Conservation (phyloP, 2,888 invertebrate species). For the Hyposoter dolosus region DNA sequence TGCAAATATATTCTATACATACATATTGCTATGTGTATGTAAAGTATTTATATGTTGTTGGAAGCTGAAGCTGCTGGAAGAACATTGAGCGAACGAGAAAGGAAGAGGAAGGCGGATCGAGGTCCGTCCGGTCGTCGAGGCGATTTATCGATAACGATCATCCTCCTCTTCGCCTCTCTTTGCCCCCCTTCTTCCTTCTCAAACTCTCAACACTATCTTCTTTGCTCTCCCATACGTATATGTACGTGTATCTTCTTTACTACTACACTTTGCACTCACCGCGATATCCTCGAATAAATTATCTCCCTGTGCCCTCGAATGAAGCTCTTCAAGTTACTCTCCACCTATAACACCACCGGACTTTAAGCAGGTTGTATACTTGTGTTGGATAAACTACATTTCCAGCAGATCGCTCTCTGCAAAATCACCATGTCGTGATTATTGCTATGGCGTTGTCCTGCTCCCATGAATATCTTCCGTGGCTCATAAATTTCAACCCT, state of each 20-base stretch:
- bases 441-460: slow-evolving; percentile 3
- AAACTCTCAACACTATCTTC: slow-evolving; percentile 57
- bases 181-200: slow-evolving; percentile 37
- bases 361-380: slow-evolving; percentile 33
- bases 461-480: background rate
- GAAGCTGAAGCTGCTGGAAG: slow-evolving; percentile 50
- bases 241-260: background rate
- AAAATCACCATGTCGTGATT: slow-evolving; percentile 9
- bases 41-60: slow-evolving; percentile 2
- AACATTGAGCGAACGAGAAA: slow-evolving; percentile 60
- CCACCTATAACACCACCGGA: slow-evolving; percentile 36
- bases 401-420: slow-evolving; percentile 2
- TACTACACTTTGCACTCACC: slow-evolving; percentile 6
- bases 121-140: slow-evolving; percentile 68
- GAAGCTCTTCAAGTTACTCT: slow-evolving; percentile 74
- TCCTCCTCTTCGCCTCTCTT: slow-evolving; percentile 56
- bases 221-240: slow-evolving; percentile 9
- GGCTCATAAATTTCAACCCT: slow-evolving; percentile 9
- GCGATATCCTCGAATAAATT: slow-evolving; percentile 64
- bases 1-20: slow-evolving; percentile 9
- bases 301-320: slow-evolving; percentile 70
- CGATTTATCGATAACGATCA: slow-evolving; percentile 70
- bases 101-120: slow-evolving; percentile 70
- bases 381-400: slow-evolving; percentile 16
- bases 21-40: slow-evolving; percentile 14